Percentiles rank a stretch among this genome's conserved stretches.
Conservation (phyloP, 2,797 vertebrate species). For the Coracias cyanogaster region DNA sequence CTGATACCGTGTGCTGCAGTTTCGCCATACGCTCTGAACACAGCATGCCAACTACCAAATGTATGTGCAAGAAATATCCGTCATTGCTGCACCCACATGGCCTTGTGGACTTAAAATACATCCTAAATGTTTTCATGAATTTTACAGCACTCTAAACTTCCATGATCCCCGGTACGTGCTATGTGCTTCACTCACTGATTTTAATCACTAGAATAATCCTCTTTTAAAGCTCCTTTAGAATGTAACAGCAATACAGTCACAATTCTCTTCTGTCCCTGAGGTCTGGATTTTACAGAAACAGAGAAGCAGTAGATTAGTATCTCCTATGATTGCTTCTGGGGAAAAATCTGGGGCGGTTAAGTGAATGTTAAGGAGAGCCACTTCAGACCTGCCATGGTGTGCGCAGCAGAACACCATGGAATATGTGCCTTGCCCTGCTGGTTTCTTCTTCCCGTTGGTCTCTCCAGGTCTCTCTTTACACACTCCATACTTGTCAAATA, state of each 20-base stretch:
- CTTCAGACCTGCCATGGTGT: background rate
- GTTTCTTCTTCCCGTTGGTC: background rate
- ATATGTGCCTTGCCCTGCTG: background rate
- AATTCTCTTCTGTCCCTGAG: background rate
- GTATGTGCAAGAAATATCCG: fast-evolving
- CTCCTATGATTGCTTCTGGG: background rate
- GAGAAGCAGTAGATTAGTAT: background rate
- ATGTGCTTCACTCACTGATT: background rate
- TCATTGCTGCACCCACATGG: background rate
- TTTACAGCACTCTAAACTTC: background rate
- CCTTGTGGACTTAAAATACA: background rate
- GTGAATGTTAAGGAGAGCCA: background rate
- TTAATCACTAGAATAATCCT: background rate
- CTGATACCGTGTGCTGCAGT: background rate
- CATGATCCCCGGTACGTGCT: fast-evolving
- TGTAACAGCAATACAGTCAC: background rate
- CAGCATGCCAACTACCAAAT: background rate
- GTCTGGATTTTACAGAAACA: background rate
- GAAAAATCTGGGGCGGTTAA: background rate
- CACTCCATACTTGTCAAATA: background rate
- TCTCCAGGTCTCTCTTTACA: background rate
- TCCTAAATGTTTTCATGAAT: background rate
- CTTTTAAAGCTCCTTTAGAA: background rate
- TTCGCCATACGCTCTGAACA: background rate
- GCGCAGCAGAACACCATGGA: fast-evolving